Percentiles rank a stretch among this genome's conserved stretches.
phyloP scores from a whole-genome alignment of 2,113 vertebrate species.

The Eleginops maclovinus region DNA sequence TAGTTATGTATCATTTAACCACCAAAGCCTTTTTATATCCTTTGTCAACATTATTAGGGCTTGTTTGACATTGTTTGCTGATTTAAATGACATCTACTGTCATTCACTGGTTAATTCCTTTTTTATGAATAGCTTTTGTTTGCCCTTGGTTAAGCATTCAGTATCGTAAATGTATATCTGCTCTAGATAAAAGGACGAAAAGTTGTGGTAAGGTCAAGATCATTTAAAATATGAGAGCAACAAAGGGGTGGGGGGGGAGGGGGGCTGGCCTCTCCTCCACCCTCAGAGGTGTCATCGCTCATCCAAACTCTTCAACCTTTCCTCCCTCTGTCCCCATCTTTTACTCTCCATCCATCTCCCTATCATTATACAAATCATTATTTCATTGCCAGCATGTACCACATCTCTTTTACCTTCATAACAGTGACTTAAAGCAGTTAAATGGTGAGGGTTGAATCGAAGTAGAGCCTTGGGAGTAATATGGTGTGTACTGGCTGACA shows the following conservation, averaged over 20 bases:
- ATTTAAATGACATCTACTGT: not conserved
- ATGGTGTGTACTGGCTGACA: constrained; percentile 31
- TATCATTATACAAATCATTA: constrained; percentile 33
- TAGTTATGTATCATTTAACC: not conserved
- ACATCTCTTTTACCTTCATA: constrained; percentile 26
- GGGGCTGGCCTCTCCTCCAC: not conserved
- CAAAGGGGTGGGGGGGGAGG: not conserved
- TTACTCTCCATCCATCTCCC: constrained; percentile 38
- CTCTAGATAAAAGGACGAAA: not conserved
- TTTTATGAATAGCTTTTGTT: not conserved
- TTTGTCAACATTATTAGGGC: not conserved
- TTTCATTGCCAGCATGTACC: constrained; percentile 25
- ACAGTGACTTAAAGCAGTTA: constrained; percentile 41
- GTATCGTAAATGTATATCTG: not conserved
- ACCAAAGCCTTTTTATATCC: not conserved
- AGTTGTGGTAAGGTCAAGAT: constrained; percentile 18
- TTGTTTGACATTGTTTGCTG: not conserved
- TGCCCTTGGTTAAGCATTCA: not conserved
- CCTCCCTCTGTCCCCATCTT: constrained; percentile 18
- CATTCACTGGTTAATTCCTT: not conserved
- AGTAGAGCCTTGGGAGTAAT: constrained; percentile 39
- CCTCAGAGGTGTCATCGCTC: constrained; percentile 35
- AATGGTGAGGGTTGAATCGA: constrained; percentile 31
- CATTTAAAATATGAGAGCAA: constrained; percentile 1
- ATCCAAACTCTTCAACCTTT: constrained; percentile 32